Conservation (phyloP, 92 coral and sea anemone genomes). For the Phenganax subtilis region DNA sequence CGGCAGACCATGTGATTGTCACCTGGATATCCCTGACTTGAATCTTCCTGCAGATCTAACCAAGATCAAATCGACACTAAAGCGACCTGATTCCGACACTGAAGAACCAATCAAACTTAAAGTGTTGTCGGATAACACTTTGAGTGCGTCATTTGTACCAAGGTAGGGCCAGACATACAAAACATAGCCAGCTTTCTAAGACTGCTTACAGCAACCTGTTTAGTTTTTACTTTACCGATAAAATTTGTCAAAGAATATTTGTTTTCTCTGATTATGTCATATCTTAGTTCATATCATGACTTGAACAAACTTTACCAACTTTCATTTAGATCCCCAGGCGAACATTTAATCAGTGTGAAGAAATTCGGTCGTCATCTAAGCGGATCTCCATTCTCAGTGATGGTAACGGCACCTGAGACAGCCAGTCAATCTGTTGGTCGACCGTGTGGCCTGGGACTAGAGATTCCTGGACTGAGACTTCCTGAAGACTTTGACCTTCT, state of each 20-base stretch:
- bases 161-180: too few species aligned
- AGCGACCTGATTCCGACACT: slow-evolving; percentile 76
- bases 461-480: slow-evolving; percentile 87
- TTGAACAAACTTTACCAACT: too few species aligned
- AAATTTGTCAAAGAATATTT: too few species aligned
- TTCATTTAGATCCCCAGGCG: slow-evolving; percentile 63
- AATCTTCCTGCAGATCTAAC: slow-evolving; percentile 70
- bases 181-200: too few species aligned
- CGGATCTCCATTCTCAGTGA: slow-evolving; percentile 84
- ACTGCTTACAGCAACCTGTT: too few species aligned
- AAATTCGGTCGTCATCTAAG: slow-evolving; percentile 67
- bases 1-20: slow-evolving; percentile 90
- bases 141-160: slow-evolving; percentile 86
- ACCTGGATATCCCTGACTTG: slow-evolving; percentile 68
- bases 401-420: slow-evolving; percentile 83
- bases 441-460: slow-evolving; percentile 99
- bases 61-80: slow-evolving; percentile 73
- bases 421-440: slow-evolving; percentile 87
- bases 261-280: too few species aligned
- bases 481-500: slow-evolving; percentile 89
- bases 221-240: too few species aligned
- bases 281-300: too few species aligned
- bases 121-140: slow-evolving; percentile 76
- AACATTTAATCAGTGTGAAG: slow-evolving; percentile 78
- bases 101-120: slow-evolving; percentile 84